phyloP scores from a whole-genome alignment of 1,140 invertebrate genomes.

The Hirudo medicinalis region DNA sequence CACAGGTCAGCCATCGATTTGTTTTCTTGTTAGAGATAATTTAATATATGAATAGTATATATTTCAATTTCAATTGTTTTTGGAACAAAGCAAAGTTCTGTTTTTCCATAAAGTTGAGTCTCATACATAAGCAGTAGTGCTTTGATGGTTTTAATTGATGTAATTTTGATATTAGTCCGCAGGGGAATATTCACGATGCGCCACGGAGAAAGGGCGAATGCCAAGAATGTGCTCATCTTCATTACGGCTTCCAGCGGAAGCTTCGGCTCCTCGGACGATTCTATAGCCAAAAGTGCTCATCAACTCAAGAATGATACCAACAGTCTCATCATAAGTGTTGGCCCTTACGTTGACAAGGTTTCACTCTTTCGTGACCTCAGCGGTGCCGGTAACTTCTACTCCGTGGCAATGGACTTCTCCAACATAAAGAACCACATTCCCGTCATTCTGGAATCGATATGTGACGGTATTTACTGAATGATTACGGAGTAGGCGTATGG shows the following conservation, averaged over 20 bases:
- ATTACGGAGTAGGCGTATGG: too few relatives aligned
- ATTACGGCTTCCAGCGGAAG: neutral
- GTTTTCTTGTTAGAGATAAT: neutral
- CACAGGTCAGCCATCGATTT: neutral
- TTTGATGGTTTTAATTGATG: too few relatives aligned
- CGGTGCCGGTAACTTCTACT: neutral
- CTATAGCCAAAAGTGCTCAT: neutral
- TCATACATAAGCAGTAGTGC: too few relatives aligned
- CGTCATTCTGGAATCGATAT: neutral
- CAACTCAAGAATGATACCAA: slow-evolving; percentile 11
- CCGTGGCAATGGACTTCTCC: neutral
- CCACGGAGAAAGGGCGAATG: neutral
- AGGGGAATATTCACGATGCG: neutral
- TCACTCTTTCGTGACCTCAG: neutral
- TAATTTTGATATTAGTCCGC: neutral
- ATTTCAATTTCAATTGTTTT: too few relatives aligned
- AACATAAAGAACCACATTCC: neutral
- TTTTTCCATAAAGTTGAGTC: too few relatives aligned
- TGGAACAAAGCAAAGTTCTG: too few relatives aligned
- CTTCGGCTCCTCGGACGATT: neutral
- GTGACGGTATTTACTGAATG: too few relatives aligned
- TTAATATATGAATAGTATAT: too few relatives aligned
- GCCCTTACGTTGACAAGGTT: neutral
- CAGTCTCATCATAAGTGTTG: neutral
- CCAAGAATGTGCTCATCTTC: slow-evolving; percentile 7